Percentiles rank a stretch among this genome's conserved stretches.
Conservation (phyloP, 2,888 invertebrate species). For the Therioaphis trifolii region DNA sequence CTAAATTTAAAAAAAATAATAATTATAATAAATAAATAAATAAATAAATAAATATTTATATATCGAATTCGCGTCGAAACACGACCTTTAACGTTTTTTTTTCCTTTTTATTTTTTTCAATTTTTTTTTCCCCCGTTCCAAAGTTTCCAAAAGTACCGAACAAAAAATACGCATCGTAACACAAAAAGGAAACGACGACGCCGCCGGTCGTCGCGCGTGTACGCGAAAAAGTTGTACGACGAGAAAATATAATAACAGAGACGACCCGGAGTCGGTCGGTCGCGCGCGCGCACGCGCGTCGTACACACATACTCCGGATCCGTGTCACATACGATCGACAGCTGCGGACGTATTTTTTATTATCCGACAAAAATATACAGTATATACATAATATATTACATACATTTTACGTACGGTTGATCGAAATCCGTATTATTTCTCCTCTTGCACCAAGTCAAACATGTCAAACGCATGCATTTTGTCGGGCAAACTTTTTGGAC, state of each 20-base stretch:
- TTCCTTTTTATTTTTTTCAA: too few species aligned
- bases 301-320: too few species aligned
- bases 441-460: neutral
- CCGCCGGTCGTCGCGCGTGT: neutral
- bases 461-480: constrained; percentile 49
- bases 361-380: neutral
- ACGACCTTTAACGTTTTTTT: too few species aligned
- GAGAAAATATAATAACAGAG: constrained; percentile 28
- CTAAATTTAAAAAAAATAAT: too few species aligned
- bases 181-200: neutral
- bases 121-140: too few species aligned
- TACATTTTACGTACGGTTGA: constrained; percentile 1
- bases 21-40: too few species aligned
- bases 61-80: too few species aligned
- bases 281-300: too few species aligned
- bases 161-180: constrained; percentile 9
- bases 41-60: too few species aligned
- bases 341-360: constrained; percentile 16
- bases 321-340: neutral
- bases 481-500: constrained; percentile 9
- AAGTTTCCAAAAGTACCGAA: too few species aligned
- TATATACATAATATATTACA: neutral
- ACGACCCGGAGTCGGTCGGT: constrained; percentile 9
- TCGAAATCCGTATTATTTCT: constrained; percentile 16
- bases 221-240: neutral